Evolutionary conservation across 2,797 vertebrate genomes (phyloP), one percentile per base, ranked within the genome.

Genomic region (Hephaestus fuliginosus): DNA sequence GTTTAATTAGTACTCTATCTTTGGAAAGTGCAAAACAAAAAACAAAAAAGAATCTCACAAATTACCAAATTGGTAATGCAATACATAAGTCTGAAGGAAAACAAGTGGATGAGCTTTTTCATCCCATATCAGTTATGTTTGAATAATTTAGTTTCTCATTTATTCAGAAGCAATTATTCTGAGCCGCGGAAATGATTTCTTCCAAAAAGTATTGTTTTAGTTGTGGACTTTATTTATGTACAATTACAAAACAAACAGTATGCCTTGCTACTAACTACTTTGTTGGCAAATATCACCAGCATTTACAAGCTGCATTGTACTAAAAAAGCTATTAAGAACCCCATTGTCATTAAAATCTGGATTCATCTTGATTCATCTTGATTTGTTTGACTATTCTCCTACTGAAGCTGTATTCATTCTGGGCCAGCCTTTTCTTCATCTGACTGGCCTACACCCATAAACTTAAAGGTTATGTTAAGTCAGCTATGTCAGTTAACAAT

Each of bases 151-250:
- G 39, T 82, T 78, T 86, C 52, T 76, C 57, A 84, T 68, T 88
- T 67, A 80, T 82, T 78, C 58, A 52, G 75, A 78, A 73, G 70
- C 70, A 83, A 20, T 82, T 81, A 85, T 80, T 80, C 61, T 18
- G 63, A 70, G 61, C n/a, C 65, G 71, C 64, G 70, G 33, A 77
- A 83, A 69, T 43, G 2, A 70, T 83, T 80, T 17, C 28, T 60
- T 83, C 2, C 28, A 60, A 87, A 56, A 72, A 51, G 11, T 58
- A 36, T 13, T 15, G 28, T 64, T 83, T 79, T 48, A 74, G 69
- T 68, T 66, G 25, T 71, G 63, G 43, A 72, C 20, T 30, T 49
- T 78, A 57, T 74, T 51, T 55, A 70, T 74, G 25, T 67, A 43
- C 64, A 78, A 84, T 80, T 78, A 73, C 67, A 20, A 70, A 81